These are phyloP conservation scores for Microhierax caerulescens DNA, from an alignment of 2,797 vertebrate genomes.

Conservation along the genomic window DNA sequence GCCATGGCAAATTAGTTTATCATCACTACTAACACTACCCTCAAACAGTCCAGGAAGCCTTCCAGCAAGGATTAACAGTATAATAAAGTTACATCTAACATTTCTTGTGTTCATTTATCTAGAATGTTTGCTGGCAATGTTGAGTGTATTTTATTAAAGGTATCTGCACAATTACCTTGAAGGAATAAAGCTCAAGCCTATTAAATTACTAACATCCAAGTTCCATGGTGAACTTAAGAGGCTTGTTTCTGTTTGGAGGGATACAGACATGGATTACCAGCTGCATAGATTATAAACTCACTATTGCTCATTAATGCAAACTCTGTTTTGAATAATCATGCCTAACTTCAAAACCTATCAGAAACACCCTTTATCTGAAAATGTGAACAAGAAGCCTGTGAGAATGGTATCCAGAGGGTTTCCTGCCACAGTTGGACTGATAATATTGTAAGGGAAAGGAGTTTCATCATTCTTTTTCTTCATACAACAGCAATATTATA, in stretches of 20 bases:
- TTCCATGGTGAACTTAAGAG: constrained; percentile 45
- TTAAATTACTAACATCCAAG: constrained; percentile 51
- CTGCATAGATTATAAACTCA: constrained; percentile 29
- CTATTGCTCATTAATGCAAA: constrained; percentile 55
- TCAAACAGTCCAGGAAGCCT: constrained; percentile 74
- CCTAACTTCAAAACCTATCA: constrained; percentile 16
- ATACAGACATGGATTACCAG: constrained; percentile 14
- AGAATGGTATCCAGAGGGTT: constrained; percentile 7
- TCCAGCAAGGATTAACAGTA: constrained; percentile 75
- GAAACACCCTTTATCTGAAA: constrained; percentile 28
- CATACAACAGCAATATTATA: neutral
- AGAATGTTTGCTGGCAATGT: constrained; percentile 57
- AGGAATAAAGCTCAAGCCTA: constrained; percentile 63
- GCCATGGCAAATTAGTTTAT: constrained; percentile 73
- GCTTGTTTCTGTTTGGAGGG: constrained; percentile 24
- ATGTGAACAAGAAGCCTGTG: neutral
- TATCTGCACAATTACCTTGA: constrained; percentile 67
- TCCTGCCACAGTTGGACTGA: neutral
- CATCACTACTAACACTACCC: constrained; percentile 62
- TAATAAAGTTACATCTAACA: constrained; percentile 75
- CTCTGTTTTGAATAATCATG: constrained; percentile 39
- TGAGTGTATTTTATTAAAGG: constrained; percentile 62
- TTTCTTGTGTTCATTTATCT: constrained; percentile 72
- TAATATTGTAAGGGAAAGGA: neutral
- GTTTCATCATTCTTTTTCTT: neutral